phyloP scores from a whole-genome alignment of 2,113 vertebrate species.

The Ceratotherium simum region DNA sequence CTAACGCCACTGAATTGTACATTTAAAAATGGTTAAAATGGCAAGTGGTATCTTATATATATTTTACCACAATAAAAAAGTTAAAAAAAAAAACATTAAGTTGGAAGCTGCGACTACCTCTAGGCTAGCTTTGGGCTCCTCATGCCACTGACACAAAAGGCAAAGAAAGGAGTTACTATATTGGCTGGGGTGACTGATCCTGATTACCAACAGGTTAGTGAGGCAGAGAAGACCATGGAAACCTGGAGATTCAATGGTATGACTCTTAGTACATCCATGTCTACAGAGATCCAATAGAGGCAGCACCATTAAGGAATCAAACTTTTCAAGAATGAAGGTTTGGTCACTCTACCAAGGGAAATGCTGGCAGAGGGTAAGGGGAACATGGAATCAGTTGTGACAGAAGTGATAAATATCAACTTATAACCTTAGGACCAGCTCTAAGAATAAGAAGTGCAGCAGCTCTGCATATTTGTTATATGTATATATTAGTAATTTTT shows the following conservation, averaged over 20 bases:
- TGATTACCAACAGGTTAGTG: not conserved
- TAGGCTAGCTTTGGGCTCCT: not conserved
- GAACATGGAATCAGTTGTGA: not conserved
- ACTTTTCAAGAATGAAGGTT: not conserved
- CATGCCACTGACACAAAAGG: not conserved
- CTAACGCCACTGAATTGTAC: not conserved
- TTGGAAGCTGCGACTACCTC: not conserved
- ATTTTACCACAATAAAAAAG: not conserved
- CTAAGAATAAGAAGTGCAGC: not conserved
- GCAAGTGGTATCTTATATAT: not conserved
- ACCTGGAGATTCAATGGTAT: too few relatives aligned
- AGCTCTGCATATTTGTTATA: not conserved
- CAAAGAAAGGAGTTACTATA: not conserved
- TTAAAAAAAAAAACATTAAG: not conserved
- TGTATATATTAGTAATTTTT: not conserved
- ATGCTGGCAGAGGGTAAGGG: not conserved
- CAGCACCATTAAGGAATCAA: not conserved
- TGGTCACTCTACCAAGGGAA: not conserved
- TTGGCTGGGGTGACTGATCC: too few relatives aligned
- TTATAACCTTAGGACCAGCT: not conserved
- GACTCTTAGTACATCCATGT: not conserved
- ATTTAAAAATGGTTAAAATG: not conserved
- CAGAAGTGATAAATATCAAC: not conserved
- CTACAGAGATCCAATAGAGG: not conserved
- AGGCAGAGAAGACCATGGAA: not conserved